Conservation (phyloP, 2,113 vertebrate species). For the Pituophis catenifer region DNA sequence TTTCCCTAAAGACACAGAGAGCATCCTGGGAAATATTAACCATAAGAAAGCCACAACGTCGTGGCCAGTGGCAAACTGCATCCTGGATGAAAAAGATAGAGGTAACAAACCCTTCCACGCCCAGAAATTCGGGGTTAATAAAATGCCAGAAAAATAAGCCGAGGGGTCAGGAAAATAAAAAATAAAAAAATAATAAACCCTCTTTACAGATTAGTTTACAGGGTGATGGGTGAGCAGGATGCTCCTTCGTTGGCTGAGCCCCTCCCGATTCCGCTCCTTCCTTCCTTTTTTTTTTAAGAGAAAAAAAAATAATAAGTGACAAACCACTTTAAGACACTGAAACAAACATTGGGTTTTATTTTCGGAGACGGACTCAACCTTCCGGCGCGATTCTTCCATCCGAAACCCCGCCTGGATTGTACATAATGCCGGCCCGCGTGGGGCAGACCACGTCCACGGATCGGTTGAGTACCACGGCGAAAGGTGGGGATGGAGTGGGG, state of each 20-base stretch:
- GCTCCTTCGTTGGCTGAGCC: slow-evolving; percentile 25
- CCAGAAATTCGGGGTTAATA: slow-evolving; percentile 64
- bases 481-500: background rate
- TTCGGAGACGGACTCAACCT: slow-evolving; percentile 43
- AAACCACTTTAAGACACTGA: slow-evolving; percentile 59
- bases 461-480: background rate
- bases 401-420: background rate
- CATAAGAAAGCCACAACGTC: slow-evolving; percentile 51
- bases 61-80: slow-evolving; percentile 55
- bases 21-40: slow-evolving; percentile 58
- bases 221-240: slow-evolving; percentile 34
- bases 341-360: slow-evolving; percentile 58
- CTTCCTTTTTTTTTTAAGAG: slow-evolving; percentile 6
- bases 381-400: slow-evolving; percentile 27
- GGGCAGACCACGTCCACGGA: background rate
- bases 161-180: slow-evolving; percentile 23
- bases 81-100: slow-evolving; percentile 60
- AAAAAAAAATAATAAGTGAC: background rate
- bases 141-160: slow-evolving; percentile 69
- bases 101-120: slow-evolving; percentile 45
- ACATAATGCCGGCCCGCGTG: background rate
- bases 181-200: slow-evolving; percentile 1
- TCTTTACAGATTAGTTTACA: slow-evolving; percentile 65
- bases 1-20: slow-evolving; percentile 50
- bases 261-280: slow-evolving; percentile 12